Percentiles rank a stretch among this genome's conserved stretches.
These are phyloP conservation scores for Archaeoteleia sp. DNA, from an alignment of 2,888 invertebrate species.

Conservation along the genomic window DNA sequence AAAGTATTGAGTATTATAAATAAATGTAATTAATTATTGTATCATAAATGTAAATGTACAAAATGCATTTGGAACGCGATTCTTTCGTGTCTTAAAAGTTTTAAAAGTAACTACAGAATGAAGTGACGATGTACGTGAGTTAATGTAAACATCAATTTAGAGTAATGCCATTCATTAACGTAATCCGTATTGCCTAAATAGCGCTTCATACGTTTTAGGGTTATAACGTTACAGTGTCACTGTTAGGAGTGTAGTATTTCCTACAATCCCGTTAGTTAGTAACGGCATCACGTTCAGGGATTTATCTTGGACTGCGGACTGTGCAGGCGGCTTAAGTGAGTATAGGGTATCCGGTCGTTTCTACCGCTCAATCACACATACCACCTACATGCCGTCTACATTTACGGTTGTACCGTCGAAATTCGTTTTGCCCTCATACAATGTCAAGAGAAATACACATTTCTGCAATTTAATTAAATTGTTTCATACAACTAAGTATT, in stretches of 20 bases:
- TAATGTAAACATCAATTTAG: not conserved
- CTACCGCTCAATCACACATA: constrained; percentile 37
- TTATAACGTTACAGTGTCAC: constrained; percentile 13
- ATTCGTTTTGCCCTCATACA: not conserved
- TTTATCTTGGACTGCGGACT: constrained; percentile 60
- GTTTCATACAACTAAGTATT: not conserved
- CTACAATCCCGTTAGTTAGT: constrained; percentile 65
- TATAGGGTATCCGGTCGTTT: constrained; percentile 11
- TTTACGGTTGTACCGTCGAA: constrained; percentile 1
- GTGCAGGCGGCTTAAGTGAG: constrained; percentile 51
- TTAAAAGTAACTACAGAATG: not conserved
- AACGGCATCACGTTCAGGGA: constrained; percentile 63
- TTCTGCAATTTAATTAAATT: constrained; percentile 3
- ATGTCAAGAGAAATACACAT: not conserved
- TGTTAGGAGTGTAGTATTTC: constrained; percentile 55
- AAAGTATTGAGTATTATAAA: no score
- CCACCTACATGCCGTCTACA: constrained; percentile 15
- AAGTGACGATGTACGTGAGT: not conserved
- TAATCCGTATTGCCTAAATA: not conserved
- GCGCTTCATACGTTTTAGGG: constrained; percentile 3
- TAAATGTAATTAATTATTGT: no score
- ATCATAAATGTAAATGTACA: no score
- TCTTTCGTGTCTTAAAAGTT: not conserved
- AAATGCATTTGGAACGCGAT: no score
- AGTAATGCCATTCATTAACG: not conserved